Base-by-base conservation (phyloP, 2,113 vertebrate species). In the Alectura lathami region DNA sequence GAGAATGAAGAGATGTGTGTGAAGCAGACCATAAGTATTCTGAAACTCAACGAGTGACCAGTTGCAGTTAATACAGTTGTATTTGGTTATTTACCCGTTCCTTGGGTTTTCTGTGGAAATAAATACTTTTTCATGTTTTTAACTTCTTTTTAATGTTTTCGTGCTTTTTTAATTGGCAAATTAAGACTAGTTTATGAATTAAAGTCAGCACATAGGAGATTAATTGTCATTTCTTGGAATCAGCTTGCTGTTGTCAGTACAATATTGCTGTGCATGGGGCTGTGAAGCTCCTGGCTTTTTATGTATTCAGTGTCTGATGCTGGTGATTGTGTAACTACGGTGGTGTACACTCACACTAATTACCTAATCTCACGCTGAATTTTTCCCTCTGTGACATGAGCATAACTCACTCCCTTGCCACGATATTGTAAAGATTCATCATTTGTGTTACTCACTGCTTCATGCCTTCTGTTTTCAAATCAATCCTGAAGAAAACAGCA, bases 401-500 rank as follows among this genome's bases (percentile, higher is more conserved):
- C 15, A 26, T 56, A 67, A 56, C 29, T 75, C 22, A 16, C 21
- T 92, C 45, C 34, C 62, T 91, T 91, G 38, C 40, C 29, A 64
- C 17, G 32, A 11, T 92, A 24, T 57, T 74, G 10, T 51, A 29
- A 79, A 66, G 13, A 8, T 77, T 85, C 74, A 29, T 60, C n/a
- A 59, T 3, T n/a, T 53, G 30, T 59, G 7, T 72, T 91, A 57
- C 10, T 68, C 6, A 4, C 51, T 62, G 40, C 48, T 88, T 86
- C 48, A 3, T 53, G 29, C 51, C 11, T 94, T 94, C 34, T 88
- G 21, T 92, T 97, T 76, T 97, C 48, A 88, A 79, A 89, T 64
- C 84, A 9, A 76, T 90, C 81, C 68, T 83, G 13, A 97, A 99
- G 99, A 95, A 99, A 99, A 96, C 98, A 99, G 84, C 99, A 99